Percentiles rank a stretch among this genome's conserved stretches.
phyloP scores from a whole-genome alignment of 1,140 invertebrate species.

The Tetramorium simillimum region DNA sequence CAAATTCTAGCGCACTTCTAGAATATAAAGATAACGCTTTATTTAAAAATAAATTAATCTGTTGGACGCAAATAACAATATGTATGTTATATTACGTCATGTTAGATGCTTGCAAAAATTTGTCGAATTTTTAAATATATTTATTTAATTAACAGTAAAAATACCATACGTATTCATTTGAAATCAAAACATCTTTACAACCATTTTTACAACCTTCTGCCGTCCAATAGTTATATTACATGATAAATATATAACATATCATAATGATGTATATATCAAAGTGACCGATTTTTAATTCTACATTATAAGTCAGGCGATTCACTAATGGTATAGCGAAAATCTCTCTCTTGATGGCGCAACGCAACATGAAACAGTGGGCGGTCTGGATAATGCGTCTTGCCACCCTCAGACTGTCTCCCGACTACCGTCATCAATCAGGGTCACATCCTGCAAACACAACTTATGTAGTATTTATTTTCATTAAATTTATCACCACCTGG shows the following conservation, averaged over 20 bases:
- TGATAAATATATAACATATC: neutral
- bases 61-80: neutral
- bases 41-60: neutral
- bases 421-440: constrained; percentile 84
- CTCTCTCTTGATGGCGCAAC: constrained; percentile 77
- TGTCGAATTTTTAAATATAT: too few relatives aligned
- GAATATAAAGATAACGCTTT: neutral
- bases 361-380: constrained; percentile 80
- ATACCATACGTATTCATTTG: too few relatives aligned
- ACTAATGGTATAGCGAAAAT: constrained; percentile 71
- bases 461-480: constrained; percentile 86
- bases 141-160: too few relatives aligned
- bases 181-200: too few relatives aligned
- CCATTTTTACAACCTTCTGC: too few relatives aligned
- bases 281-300: constrained; percentile 65
- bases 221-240: neutral
- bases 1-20: neutral
- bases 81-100: too few relatives aligned
- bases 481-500: constrained; percentile 77
- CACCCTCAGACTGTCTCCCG: constrained; percentile 81
- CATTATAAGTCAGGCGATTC: constrained; percentile 65
- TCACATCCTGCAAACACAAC: constrained; percentile 77
- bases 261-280: constrained; percentile 3
- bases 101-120: too few relatives aligned
- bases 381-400: constrained; percentile 85